A percentile compares a stretch with the other conserved stretches of the same genome.
Conservation (phyloP, 53 echinoderm and acorn worm genomes). For the Mesocentrotus franciscanus region DNA sequence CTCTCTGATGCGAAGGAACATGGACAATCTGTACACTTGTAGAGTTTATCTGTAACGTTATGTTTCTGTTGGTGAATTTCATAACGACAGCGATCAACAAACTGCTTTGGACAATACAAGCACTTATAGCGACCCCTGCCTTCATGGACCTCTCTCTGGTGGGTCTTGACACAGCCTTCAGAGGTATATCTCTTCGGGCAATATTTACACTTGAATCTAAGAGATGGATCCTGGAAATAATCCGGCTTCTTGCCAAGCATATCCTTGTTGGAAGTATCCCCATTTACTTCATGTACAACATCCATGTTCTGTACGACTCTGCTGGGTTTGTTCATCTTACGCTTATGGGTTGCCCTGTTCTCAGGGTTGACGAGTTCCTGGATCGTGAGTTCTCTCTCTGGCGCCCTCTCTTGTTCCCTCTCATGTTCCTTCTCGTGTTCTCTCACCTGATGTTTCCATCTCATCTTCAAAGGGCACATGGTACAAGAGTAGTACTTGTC, state of each 20-base stretch:
- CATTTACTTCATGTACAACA: background rate
- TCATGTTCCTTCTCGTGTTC: background rate
- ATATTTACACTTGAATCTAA: background rate
- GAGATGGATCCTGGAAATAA: background rate
- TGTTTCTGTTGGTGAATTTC: background rate
- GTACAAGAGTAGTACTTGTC: background rate
- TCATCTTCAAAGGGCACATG: background rate
- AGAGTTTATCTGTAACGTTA: background rate
- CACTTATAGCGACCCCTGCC: background rate
- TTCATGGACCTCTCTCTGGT: background rate
- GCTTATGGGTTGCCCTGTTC: background rate
- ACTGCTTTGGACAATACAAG: constrained; percentile 3
- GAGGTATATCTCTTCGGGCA: background rate
- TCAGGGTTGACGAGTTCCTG: background rate
- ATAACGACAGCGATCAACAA: background rate
- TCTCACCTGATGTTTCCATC: background rate
- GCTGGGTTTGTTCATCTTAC: background rate
- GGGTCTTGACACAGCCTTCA: background rate
- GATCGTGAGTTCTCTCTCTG: background rate
- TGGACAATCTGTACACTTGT: background rate
- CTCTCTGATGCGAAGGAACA: background rate
- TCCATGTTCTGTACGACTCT: background rate
- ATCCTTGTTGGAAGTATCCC: background rate
- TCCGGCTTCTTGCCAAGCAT: background rate
- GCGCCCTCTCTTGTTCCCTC: background rate